These are phyloP conservation scores for Uloborus plumipes DNA, from an alignment of 2,888 invertebrate genomes.

Conservation along the genomic window DNA sequence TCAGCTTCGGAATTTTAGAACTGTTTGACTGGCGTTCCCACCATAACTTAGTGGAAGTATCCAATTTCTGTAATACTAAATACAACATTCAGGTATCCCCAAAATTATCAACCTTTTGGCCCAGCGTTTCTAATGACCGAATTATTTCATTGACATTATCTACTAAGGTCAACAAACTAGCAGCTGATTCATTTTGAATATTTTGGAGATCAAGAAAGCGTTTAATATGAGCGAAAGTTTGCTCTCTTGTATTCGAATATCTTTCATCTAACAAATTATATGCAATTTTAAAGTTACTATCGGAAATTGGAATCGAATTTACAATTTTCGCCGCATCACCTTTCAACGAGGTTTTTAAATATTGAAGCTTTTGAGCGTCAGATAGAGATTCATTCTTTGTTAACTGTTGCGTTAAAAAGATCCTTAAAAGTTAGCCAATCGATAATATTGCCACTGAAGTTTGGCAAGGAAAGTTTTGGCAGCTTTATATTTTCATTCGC, in stretches of 20 bases:
- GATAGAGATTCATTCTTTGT: background rate
- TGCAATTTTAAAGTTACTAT: conserved; percentile 1
- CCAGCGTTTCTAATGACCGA: background rate
- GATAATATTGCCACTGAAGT: conserved; percentile 4
- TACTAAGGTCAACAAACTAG: background rate
- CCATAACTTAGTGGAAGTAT: background rate
- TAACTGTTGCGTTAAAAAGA: background rate
- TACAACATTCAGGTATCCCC: no score
- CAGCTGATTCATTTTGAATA: no score
- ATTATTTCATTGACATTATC: background rate
- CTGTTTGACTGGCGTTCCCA: no score
- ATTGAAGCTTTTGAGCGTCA: conserved; percentile 2
- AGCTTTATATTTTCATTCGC: background rate
- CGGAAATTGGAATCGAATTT: background rate
- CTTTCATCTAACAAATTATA: conserved; percentile 1
- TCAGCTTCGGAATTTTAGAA: background rate
- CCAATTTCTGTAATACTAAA: background rate
- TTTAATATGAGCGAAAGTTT: background rate
- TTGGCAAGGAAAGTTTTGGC: background rate
- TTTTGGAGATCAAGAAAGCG: no score
- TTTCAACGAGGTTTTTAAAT: background rate
- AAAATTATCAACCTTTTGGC: no score
- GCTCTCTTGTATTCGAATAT: background rate
- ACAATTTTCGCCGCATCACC: background rate
- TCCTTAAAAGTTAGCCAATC: background rate